Conservation (phyloP, 1,140 invertebrate genomes). For the Diprion similis region DNA sequence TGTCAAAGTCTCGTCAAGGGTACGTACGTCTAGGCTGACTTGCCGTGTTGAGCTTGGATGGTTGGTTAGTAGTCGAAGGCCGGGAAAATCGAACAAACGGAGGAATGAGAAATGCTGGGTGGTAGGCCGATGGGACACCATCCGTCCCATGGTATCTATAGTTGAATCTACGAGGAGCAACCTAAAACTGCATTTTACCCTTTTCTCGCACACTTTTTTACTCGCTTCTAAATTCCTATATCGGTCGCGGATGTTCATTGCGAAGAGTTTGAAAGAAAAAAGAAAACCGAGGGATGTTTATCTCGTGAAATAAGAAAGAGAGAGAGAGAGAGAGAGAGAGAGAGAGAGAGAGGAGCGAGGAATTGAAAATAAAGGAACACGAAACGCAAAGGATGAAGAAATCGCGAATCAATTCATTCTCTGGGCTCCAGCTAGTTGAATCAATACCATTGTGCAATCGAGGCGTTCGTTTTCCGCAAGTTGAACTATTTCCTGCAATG, state of each 20-base stretch:
- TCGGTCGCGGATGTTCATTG: no score
- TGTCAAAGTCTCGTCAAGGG: conserved; percentile 9
- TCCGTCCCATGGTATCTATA: background rate
- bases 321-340: background rate
- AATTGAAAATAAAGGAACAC: conserved; percentile 21
- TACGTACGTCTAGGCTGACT: background rate
- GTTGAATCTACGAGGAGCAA: background rate
- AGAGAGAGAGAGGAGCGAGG: background rate
- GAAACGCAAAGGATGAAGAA: background rate
- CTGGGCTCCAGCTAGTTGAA: no score
- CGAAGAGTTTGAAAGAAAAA: background rate
- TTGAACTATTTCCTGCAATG: no score
- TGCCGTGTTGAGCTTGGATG: background rate
- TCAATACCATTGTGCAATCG: no score
- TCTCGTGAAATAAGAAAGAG: background rate
- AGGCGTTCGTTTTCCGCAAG: no score
- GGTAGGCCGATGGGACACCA: background rate
- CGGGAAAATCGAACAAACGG: background rate
- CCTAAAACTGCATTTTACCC: background rate
- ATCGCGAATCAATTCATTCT: background rate
- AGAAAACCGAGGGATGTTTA: conserved; percentile 6
- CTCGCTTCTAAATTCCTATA: background rate
- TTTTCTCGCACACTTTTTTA: background rate
- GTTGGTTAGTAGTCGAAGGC: background rate
- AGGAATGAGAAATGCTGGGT: background rate